phyloP scores from a whole-genome alignment of 2,888 invertebrate species.

The Eupithecia abbreviata region DNA sequence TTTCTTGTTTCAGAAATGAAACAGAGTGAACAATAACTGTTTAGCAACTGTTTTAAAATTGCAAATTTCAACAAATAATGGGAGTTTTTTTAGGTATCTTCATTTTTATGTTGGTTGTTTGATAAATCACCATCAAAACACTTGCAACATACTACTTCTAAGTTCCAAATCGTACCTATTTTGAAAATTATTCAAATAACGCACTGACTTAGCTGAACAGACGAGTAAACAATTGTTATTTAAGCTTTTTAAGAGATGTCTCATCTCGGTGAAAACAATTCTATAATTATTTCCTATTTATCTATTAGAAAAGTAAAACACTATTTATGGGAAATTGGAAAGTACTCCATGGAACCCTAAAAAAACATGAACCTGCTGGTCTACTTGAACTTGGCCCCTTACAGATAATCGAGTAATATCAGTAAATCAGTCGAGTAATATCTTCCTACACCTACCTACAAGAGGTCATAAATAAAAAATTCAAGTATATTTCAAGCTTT shows the following conservation, averaged over 20 bases:
- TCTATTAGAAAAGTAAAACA: not conserved
- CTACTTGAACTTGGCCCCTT: not conserved
- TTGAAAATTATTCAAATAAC: not conserved
- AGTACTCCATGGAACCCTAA: not conserved
- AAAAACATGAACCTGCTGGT: not conserved
- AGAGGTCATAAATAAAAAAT: not conserved
- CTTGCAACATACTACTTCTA: not conserved
- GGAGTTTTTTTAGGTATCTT: not conserved
- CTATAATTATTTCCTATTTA: not conserved
- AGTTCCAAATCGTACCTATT: not conserved
- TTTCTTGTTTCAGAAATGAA: not conserved
- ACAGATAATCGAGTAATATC: not conserved
- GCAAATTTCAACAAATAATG: not conserved
- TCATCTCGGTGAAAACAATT: not conserved
- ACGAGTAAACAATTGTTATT: not conserved
- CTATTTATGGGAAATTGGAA: not conserved
- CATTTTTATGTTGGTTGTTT: not conserved
- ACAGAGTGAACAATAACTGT: not conserved
- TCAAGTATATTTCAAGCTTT: constrained; percentile 1
- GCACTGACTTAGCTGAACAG: too few species aligned
- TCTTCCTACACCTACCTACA: not conserved
- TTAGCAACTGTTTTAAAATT: not conserved
- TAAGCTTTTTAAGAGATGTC: not conserved
- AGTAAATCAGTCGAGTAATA: not conserved
- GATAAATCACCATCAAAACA: not conserved